Evolutionary conservation across 2,888 invertebrate species (phyloP), one percentile per base, ranked within the genome.

Genomic region (Abrostola triplasia): DNA sequence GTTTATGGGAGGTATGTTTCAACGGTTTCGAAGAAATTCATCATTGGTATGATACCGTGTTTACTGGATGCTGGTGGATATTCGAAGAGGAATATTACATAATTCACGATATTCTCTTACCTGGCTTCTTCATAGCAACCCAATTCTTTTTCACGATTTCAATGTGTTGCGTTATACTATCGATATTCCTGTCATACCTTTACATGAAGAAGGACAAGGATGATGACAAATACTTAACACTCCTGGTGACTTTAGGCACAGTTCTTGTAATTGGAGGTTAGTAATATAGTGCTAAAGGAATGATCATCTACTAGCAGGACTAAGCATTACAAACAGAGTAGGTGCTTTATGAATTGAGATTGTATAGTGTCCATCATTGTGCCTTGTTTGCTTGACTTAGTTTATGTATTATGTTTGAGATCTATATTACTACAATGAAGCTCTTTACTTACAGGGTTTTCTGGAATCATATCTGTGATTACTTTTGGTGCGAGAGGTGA

Each of bases 81-180:
- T 98, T 99, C 85, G 98, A 99, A 91, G 99, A 98, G 89, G 99
- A 99, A 92, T 99, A 98, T 88, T 98, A 98, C 86, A 98, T 98
- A 64, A 98, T 99, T 76, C 97, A 98, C 83, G 97, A 98, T 80
- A 97, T 98, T 82, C 93, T 99, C 5, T 92, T 98, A 79, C 98
- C 98, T 58, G 97, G 97, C 11, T 99, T 99, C 94, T 99, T 99
- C 84, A 97, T 99, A 61, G 97, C 98, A 0, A 98, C 98, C 0
- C 99, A 99, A 88, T 97, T 99, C 75, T 98, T 99, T 94, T 98
- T 98, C 87, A 98, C 99, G 0, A 92, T 99, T 48, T 96, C 98
- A 65, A 95, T 99, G 90, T 97, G 98, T 10, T 94, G 98, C 80
- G 95, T 98, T 61, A 88, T 99, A 44, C 94, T 97, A 10, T 97